Evolutionary conservation across 2,113 vertebrate genomes (phyloP), one percentile per base, ranked within the genome.

Genomic region (Hippoglossus stenolepis): DNA sequence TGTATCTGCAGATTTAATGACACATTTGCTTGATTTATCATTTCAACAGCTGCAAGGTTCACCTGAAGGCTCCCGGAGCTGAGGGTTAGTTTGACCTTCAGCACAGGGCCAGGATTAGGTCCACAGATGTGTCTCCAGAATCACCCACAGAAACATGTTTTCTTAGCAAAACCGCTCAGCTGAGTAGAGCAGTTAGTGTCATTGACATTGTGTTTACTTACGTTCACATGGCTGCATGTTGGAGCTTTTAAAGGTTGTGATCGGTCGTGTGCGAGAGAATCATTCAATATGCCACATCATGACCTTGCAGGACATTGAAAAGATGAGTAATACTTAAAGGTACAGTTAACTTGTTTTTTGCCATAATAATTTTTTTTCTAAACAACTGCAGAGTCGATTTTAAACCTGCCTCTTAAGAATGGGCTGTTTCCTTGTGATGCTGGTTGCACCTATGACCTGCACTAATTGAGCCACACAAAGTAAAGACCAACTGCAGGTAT

Each of bases 1-100:
- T 43, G 40, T 12, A 13, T 43, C 40, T 12, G 0, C 40, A 43
- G 40, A 43, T 43, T 3, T 13, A 43, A 43, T 13, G 40, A 13
- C 40, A 43, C 40, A 43, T 43, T 43, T 43, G 40, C 40, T 43
- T 43, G 40, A 43, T 12, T 43, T 12, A 43, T 12, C 40, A 43
- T 43, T 43, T 75, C 20, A 6, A 68, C 72, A 56, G 31, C 5
- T 60, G 57, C 43, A 31, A 43, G 64, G 23, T 71, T 76, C 60
- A 76, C 73, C 68, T 23, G 3, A 73, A 62, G 28, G 5, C 40
- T 13, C 11, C 40, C 10, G 40, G 40, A 67, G 35, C 60, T 67
- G 64, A 14, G 62, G 53, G 64, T 24, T 20, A 35, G 47, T 64
- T 65, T 70, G 73, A 80, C 78, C 81, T 86, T 85, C 58, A 86